Evolutionary conservation across 2,888 invertebrate genomes (phyloP).

Genomic region (Halocaridina rubra): DNA sequence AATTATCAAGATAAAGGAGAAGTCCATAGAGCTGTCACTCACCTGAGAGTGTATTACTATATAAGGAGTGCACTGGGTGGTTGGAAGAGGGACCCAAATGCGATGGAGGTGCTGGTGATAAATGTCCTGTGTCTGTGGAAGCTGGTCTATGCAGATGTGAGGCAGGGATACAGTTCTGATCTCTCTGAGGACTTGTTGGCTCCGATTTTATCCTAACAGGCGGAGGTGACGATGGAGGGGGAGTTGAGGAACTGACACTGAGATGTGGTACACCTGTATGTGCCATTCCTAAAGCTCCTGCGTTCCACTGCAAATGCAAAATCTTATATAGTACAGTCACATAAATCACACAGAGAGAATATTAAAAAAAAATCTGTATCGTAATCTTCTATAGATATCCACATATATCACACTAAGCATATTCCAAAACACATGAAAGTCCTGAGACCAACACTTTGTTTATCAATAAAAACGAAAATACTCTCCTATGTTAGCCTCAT

Average conservation of each 20-base stretch:
- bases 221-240: slow-evolving; percentile 52
- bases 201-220: slow-evolving; percentile 80
- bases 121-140: slow-evolving; percentile 42
- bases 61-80: slow-evolving; percentile 35
- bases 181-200: slow-evolving; percentile 93
- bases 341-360: too few relatives aligned
- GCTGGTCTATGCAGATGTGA: slow-evolving; percentile 50
- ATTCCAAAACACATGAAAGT: too few relatives aligned
- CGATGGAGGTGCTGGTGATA: slow-evolving; percentile 40
- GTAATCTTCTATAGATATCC: too few relatives aligned
- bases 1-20: too few relatives aligned
- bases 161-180: slow-evolving; percentile 74
- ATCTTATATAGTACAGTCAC: too few relatives aligned
- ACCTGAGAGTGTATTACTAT: slow-evolving; percentile 42
- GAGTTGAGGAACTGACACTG: slow-evolving; percentile 59
- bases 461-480: too few relatives aligned
- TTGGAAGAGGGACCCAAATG: slow-evolving; percentile 37
- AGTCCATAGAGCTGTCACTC: too few relatives aligned
- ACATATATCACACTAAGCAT: too few relatives aligned
- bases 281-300: slow-evolving; percentile 39
- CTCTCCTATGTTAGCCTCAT: too few relatives aligned
- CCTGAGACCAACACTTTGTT: too few relatives aligned
- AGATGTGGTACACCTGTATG: slow-evolving; percentile 57
- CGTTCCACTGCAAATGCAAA: slow-evolving; percentile 40
- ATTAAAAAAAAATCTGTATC: too few relatives aligned